phyloP scores from a whole-genome alignment of 2,113 vertebrate genomes.

The Zosterops hypoxanthus region DNA sequence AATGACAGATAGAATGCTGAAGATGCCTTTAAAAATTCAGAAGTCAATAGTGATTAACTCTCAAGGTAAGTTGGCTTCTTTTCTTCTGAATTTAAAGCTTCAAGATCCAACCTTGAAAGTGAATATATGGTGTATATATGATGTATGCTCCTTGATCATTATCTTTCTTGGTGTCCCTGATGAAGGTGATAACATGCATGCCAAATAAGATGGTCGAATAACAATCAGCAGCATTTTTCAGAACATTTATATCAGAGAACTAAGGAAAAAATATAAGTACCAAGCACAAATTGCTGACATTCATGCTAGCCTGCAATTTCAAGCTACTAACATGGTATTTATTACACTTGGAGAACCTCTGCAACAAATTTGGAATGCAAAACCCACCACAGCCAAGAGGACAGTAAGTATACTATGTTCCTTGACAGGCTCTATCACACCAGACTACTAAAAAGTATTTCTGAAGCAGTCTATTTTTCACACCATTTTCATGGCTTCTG shows the following conservation, averaged over 20 bases:
- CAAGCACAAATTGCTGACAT: not conserved
- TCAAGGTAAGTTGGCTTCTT: not conserved
- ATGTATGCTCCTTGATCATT: not conserved
- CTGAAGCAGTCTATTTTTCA: not conserved
- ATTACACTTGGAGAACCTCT: not conserved
- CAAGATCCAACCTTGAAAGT: not conserved
- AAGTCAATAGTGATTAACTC: not conserved
- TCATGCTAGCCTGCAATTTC: not conserved
- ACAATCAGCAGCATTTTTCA: not conserved
- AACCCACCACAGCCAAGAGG: not conserved
- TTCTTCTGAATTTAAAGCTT: not conserved
- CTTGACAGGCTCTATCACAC: not conserved
- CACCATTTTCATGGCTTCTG: not conserved
- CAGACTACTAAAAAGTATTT: not conserved
- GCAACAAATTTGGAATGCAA: not conserved
- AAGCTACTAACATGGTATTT: not conserved
- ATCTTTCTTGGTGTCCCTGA: not conserved
- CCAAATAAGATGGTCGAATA: not conserved
- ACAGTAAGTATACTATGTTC: not conserved
- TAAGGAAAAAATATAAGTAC: not conserved
- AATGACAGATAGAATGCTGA: not conserved
- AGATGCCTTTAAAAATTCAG: not conserved
- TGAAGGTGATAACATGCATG: not conserved
- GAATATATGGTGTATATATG: not conserved
- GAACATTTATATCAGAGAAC: not conserved